Evolutionary conservation across 2,888 invertebrate genomes (phyloP), one percentile per base, ranked within the genome.

Genomic region (Balanococcus diminutus): DNA sequence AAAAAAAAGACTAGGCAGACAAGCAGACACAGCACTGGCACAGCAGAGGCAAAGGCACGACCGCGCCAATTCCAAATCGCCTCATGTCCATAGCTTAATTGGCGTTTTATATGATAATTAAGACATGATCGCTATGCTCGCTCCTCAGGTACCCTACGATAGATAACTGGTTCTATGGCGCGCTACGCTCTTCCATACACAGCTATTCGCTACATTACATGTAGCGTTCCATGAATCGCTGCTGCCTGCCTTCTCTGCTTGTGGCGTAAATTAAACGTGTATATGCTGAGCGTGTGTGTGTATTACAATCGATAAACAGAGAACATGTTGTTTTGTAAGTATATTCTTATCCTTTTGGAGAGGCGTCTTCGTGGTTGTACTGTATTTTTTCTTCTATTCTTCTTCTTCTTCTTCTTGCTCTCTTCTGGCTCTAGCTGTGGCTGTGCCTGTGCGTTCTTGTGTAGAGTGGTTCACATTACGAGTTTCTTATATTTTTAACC

Each of bases 51-150:
- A 56, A 42, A 42, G 42, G 22, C 56, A 22, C 19, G 28, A 67
- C 67, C 28, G 67, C 67, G 28, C 67, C 67, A 67, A 67, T 67
- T 67, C n/a, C 67, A 67, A 67, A 67, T 67, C 67, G 56, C 56
- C 56, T 56, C 56, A 56, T 56, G 56, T 56, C 56, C 56, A 56
- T 67, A 67, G 25, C 67, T 67, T 67, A 67, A 67, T 67, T 67
- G 67, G 67, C 67, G 67, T 67, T 67, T 67, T 67, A 67, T 67
- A 67, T 67, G 67, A 31, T 67, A 67, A 67, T 67, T 67, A 67
- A 67, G 67, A 67, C 67, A 67, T 67, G 67, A 67, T 67, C 67
- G 67, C 67, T 67, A 67, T 67, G 67, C 67, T 25, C 67, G 67
- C 67, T 67, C 67, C 67, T 67, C 67, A 67, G 67, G 67, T 67